These are phyloP conservation scores for Myrmecophaga tridactyla DNA, from an alignment of 2,113 vertebrate species.

Conservation along the genomic window DNA sequence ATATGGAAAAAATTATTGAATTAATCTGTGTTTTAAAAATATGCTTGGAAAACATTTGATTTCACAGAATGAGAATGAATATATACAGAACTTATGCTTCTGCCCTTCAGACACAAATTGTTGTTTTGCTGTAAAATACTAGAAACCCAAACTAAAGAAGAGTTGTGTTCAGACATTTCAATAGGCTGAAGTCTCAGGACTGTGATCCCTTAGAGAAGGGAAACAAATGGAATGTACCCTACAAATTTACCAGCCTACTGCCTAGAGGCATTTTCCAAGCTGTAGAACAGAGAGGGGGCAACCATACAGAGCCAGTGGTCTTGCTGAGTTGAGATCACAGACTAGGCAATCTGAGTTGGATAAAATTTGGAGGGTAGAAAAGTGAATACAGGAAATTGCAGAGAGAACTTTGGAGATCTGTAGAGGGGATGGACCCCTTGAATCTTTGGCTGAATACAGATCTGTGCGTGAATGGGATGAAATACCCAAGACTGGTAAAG, in stretches of 20 bases:
- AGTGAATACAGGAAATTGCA: neutral
- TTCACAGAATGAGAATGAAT: neutral
- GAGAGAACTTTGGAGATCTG: neutral
- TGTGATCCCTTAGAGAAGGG: neutral
- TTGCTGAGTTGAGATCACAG: neutral
- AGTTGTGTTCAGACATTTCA: neutral
- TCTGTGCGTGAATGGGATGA: neutral
- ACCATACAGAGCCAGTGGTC: neutral
- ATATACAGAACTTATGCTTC: neutral
- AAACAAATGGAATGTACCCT: neutral
- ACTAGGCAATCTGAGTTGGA: neutral
- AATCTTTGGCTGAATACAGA: neutral
- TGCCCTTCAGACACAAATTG: neutral
- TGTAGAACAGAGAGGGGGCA: neutral
- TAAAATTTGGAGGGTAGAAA: neutral
- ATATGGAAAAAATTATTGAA: neutral
- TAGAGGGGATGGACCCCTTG: neutral
- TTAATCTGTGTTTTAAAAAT: neutral
- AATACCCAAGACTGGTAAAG: neutral
- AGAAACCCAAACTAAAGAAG: neutral
- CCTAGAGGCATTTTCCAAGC: neutral
- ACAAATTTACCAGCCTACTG: neutral
- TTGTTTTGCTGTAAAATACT: neutral
- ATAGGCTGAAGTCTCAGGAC: neutral
- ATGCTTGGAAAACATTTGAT: neutral